Evolutionary conservation across 2,888 invertebrate species (phyloP), one percentile per base, ranked within the genome.

Genomic region (Diabrotica balteata): DNA sequence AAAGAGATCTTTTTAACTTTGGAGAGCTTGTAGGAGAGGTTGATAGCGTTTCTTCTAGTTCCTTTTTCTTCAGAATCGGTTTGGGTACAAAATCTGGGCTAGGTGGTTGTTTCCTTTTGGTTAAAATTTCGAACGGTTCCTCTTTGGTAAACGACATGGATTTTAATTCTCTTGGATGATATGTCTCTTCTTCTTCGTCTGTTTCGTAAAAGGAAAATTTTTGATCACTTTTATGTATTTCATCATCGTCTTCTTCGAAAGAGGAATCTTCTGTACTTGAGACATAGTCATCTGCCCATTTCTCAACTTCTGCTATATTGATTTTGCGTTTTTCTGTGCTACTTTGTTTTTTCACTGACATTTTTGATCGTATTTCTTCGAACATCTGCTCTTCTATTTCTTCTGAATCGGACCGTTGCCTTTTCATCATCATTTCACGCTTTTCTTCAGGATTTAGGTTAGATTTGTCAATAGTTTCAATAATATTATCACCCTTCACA

Each of bases 1-100:
- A 78, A 49, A 65, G 70, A 0, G 75, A 69, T 53, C 78, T 47
- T 9, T 43, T 65, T 55, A 58, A 54, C 60, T 66, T 65, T 43
- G 55, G 63, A n/a, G 63, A 64, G 64, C 66, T 64, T 45, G 70
- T 66, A 46, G 76, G 69, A 43, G 73, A 71, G 8, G 46, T 53
- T 46, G 62, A 52, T n/a, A 67, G 59, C 52, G 49, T 45, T 69
- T 81, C 83, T 32, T 67, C 73, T 42, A 75, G 76, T 59, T 80
- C 79, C 46, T 73, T 76, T 70, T 80, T 82, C 79, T 94, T 94
- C 10, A 94, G 80, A 75, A 94, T 94, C 0, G 94, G 93, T 80
- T 93, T 94, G 0, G 93, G 94, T 46, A 91, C 83, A 77, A 91
- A 90, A 80, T 90, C 90, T 0, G 91, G 90, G 80, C 90, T 90